phyloP scores from a whole-genome alignment of 92 coral and sea anemone species.

The Palythoa caribaeorum region DNA sequence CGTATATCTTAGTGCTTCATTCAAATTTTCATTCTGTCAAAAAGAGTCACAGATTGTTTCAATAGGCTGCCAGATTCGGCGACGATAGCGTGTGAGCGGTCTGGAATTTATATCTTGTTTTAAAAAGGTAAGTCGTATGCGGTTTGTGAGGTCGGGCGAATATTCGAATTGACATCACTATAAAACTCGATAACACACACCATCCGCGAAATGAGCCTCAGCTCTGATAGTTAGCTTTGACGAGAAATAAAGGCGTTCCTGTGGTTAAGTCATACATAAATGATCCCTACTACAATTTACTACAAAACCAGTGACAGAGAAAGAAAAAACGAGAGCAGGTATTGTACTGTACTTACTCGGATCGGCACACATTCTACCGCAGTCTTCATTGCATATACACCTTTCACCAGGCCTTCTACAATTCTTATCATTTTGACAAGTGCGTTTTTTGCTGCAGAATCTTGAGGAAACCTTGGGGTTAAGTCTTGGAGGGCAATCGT shows the following conservation, averaged over 20 bases:
- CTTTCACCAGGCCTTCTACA: constrained; percentile 72
- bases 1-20: constrained; percentile 1
- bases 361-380: constrained; percentile 85
- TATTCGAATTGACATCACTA: background rate
- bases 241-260: constrained; percentile 11
- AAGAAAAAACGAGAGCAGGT: background rate
- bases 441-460: constrained; percentile 56
- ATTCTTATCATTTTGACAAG: constrained; percentile 82
- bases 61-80: constrained; percentile 2
- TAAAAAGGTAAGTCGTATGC: background rate
- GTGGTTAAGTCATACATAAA: constrained; percentile 1
- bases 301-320: background rate
- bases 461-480: constrained; percentile 53
- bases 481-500: constrained; percentile 79
- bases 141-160: too few species aligned
- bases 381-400: constrained; percentile 90
- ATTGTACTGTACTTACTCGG: constrained; percentile 92
- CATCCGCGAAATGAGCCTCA: background rate
- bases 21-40: constrained; percentile 21
- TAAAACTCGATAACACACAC: background rate
- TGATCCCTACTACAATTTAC: constrained; percentile 10
- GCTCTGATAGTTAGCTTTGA: constrained; percentile 5
- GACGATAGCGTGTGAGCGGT: background rate
- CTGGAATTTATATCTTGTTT: background rate
- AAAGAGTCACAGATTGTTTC: background rate